Evolutionary conservation across 2,888 invertebrate species (phyloP), one percentile per base, ranked within the genome.

Genomic region (Oxystoma pomonae): DNA sequence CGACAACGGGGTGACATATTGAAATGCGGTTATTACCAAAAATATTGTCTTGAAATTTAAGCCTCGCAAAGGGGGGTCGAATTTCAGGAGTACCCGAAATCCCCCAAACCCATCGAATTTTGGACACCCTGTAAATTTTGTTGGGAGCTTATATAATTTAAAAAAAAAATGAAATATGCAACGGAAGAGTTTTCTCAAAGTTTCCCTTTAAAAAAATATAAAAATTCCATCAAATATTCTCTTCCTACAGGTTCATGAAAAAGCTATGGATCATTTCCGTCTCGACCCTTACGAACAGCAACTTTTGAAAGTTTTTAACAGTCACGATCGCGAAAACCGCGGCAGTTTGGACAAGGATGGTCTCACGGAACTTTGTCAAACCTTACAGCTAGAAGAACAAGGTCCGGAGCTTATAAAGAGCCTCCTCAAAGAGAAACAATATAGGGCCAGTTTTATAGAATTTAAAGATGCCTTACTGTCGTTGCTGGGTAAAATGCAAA

Each of bases 261-360:
- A 3, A 35, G 35, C 12, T 35, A 70, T 70, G 71, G 69, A 71
- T 1, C 69, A 69, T 18, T 67, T 68, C 58, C 64, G 67, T 18
- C 60, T 86, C 78, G 90, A 91, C 82, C 91, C 89, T 55, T 92
- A 92, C 77, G 92, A 92, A 79, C 87, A 90, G 80, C 91, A 92
- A 82, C 84, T 92, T 74, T 86, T 89, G 73, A 86, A 88, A 72
- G 90, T 92, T 76, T 93, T 92, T 76, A 87, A 90, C 78, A 90
- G 90, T 75, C 91, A 91, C 81, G 89, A 91, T 80, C 83, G 84
- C 69, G 86, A 87, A 75, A 87, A 86, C 73, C 83, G 85, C 74
- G 89, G 89, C 70, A 85, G 87, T 73, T 79, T 92, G 69, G 87
- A 89, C 75, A 84, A 83, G 72, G 82, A 84, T 56, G 88, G 90